Percentiles rank a stretch among this genome's conserved stretches.
Evolutionary conservation across 2,888 invertebrate species (phyloP).

Genomic region (Sarcophaga variegata): DNA sequence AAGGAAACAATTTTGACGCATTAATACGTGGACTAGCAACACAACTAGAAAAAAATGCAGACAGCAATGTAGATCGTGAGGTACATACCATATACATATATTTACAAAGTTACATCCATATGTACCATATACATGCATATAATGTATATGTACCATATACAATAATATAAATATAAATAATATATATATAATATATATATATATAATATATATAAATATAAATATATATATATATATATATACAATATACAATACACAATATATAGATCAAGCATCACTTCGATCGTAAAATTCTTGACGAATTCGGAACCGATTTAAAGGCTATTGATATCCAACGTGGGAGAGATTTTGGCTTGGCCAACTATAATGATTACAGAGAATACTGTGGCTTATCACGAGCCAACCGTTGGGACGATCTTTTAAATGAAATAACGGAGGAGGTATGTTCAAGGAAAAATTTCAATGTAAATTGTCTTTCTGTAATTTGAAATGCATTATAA

Average conservation of each 20-base stretch:
- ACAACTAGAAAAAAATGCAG: constrained; percentile 88
- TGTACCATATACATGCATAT: neutral
- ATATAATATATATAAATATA: too few relatives aligned
- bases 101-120: neutral
- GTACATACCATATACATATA: constrained; percentile 79
- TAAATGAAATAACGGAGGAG: constrained; percentile 87
- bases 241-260: too few relatives aligned
- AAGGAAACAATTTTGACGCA: constrained; percentile 84
- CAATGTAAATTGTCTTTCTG: neutral
- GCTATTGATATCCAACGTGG: constrained; percentile 77
- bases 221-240: neutral
- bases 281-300: constrained; percentile 77
- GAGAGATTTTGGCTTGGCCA: constrained; percentile 75
- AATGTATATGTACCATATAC: too few relatives aligned
- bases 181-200: neutral
- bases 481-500: neutral
- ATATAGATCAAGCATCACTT: constrained; percentile 75
- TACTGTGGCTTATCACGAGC: constrained; percentile 76
- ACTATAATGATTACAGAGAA: constrained; percentile 77
- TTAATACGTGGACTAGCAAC: constrained; percentile 87
- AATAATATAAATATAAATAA: too few relatives aligned
- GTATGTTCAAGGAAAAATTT: constrained; percentile 65
- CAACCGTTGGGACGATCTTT: constrained; percentile 75
- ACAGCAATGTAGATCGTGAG: constrained; percentile 86
- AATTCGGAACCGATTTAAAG: constrained; percentile 84